Evolutionary conservation across 1,140 invertebrate genomes (phyloP), one percentile per base, ranked within the genome.

Genomic region (Asbolus verrucosus): DNA sequence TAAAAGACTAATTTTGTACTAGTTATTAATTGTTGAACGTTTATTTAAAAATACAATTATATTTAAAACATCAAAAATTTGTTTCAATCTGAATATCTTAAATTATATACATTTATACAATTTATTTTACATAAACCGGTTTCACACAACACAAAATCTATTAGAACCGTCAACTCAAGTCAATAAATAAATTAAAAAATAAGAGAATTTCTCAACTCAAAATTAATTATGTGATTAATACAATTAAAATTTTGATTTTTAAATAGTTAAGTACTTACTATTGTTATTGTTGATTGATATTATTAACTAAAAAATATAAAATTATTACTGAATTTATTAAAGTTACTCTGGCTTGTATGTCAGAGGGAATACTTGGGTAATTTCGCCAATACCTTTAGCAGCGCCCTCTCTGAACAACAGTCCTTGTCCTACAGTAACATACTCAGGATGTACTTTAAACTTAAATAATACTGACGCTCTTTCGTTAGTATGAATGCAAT

Each of bases 401-500:
- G 87, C 85, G 2, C 95, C 95, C 72, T 97, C 94, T 21, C 96
- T 87, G 78, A 98, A 94, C 2, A 99, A 84, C 3, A 99, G 83
- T 14, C 91, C 82, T 79, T 94, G 88, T 0, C 95, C 96, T 0
- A 91, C 88, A n/a, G 90, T 86, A n/a, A 99, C 86, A 83, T 93
- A 96, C 82, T 99, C 97, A 0, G 96, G 95, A 79, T 95, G 91
- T 59, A 91, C 87, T 46, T 94, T 87, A 82, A 98, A 98, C 46
- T 91, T 86, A 82, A 98, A 98, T 70, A 95, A 82, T 0, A 97
- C 94, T 0, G 91, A 90, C 8, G 93, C 94, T 1, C 87, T 89
- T 73, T 97, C 92, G 78, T 96, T 94, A 0, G 94, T 95, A 71
- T 89, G 87, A 46, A 94, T 84, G 21, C 86, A 86, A 31, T 79